These are phyloP conservation scores for Mormyrus proboscirostris DNA, from an alignment of 2,797 vertebrate genomes.

Conservation along the genomic window DNA sequence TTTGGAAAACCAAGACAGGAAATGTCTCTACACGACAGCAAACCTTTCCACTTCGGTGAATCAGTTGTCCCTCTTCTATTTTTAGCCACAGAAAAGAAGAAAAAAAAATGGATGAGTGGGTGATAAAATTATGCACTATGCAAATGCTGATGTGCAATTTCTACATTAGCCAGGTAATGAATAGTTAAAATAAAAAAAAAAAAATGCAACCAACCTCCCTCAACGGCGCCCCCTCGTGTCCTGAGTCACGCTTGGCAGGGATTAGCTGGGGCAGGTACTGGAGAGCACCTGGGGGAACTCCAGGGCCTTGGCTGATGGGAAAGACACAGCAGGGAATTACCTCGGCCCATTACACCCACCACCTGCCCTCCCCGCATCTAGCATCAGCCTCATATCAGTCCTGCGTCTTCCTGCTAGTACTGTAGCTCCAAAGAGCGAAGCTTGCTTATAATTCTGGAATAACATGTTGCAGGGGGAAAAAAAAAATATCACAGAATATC, in stretches of 20 bases:
- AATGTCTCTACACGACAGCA: constrained; percentile 27
- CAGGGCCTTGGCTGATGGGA: neutral
- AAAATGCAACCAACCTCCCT: neutral
- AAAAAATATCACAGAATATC: neutral
- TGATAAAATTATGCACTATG: constrained; percentile 35
- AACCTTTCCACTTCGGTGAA: constrained; percentile 33
- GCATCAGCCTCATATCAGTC: neutral
- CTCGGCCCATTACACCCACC: neutral
- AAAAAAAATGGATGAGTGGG: constrained; percentile 27
- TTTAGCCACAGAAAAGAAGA: constrained; percentile 26
- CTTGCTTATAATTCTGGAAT: neutral
- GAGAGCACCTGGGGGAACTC: neutral
- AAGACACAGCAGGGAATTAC: neutral
- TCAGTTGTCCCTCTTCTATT: constrained; percentile 30
- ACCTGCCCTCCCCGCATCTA: neutral
- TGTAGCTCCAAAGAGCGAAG: neutral
- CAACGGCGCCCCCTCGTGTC: neutral
- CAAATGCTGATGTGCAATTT: constrained; percentile 25
- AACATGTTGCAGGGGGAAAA: neutral
- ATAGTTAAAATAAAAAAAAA: neutral
- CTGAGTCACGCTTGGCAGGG: neutral
- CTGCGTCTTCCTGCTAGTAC: neutral
- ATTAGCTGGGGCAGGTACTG: neutral
- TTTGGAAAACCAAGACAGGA: constrained; percentile 12
- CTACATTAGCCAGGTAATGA: neutral